Base-by-base conservation (phyloP, 2,113 vertebrate genomes). In the Daboia siamensis region DNA sequence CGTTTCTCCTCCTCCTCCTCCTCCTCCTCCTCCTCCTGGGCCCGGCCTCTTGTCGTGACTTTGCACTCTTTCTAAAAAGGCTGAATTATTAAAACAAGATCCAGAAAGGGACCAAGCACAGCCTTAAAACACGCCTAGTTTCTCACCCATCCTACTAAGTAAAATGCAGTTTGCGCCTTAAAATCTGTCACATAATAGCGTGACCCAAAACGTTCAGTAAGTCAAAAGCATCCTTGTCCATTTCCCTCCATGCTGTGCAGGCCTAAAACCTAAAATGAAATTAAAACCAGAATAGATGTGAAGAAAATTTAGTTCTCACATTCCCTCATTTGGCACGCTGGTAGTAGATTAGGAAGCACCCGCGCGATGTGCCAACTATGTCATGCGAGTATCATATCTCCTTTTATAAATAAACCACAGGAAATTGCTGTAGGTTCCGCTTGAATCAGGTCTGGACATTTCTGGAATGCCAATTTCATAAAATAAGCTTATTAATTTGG, bases 401-500 rank as follows among this genome's bases (percentile, higher is more conserved):
- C 88, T 29, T 93, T 57, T 33, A 46, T 93, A 86, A 93, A 90
- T 89, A 90, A 93, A 39, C 48, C 56, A 64, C 46, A 86, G 88
- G 92, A 89, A 90, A 90, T 44, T 61, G 80, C 61, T 90, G 6
- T 51, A 48, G 56, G 92, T 93, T 64, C 88, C 29, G 3, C 46
- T 86, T 52, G 29, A 52, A 54, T 61, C n/a, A 51, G 33, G 88
- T n/a, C 12, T 54, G 23, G 84, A 26, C 88, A 90, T 48, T 33
- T 90, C 48, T 39, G 90, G 90, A 93, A 87, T 92, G 20, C 61
- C n/a, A 74, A 44, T 92, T 93, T 86, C 86, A 92, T 91, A 95
- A 93, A 93, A 59, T 64, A 74, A 52, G 61, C 51, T 95, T 89
- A 93, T 86, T 64, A 94, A 74, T 90, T 94, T 17, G 20, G 89